Percentiles rank a stretch among this genome's conserved stretches.
Evolutionary conservation across 2,888 invertebrate genomes (phyloP).

Genomic region (Dendrolimus pini): DNA sequence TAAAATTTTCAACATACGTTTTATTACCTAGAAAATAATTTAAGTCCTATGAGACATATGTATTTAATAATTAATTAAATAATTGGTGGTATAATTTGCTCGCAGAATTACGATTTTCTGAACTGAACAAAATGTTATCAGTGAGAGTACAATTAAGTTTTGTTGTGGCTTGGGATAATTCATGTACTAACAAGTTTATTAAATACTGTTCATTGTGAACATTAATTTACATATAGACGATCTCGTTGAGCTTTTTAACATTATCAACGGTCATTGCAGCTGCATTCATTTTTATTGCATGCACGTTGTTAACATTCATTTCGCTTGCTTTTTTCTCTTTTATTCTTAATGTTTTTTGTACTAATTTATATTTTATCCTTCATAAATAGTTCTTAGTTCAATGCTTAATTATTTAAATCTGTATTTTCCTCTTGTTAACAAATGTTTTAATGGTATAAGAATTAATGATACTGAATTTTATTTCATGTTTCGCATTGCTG

Average conservation of each 20-base stretch:
- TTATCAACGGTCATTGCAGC: slow-evolving; percentile 53
- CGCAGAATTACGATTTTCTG: no score
- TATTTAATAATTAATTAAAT: no score
- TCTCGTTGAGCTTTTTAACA: slow-evolving; percentile 40
- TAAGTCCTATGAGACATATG: no score
- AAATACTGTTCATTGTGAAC: slow-evolving; percentile 23
- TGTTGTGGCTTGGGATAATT: slow-evolving; percentile 70
- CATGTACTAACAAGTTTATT: slow-evolving; percentile 37
- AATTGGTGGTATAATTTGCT: no score
- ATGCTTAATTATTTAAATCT: not conserved
- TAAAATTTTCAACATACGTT: no score
- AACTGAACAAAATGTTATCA: slow-evolving; percentile 40
- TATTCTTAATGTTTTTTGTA: slow-evolving; percentile 14
- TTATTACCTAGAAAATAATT: no score
- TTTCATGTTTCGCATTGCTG: no score
- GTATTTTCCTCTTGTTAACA: slow-evolving; percentile 2
- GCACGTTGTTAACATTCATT: slow-evolving; percentile 24
- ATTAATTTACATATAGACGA: slow-evolving; percentile 40
- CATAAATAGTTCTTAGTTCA: slow-evolving; percentile 7
- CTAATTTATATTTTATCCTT: slow-evolving; percentile 5
- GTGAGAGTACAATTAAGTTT: slow-evolving; percentile 50
- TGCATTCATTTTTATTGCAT: slow-evolving; percentile 54
- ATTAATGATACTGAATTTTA: no score
- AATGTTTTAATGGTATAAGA: no score
- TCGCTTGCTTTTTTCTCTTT: slow-evolving; percentile 23